phyloP scores from a whole-genome alignment of 92 coral and sea anemone species.

The Phenganax stokvisi region DNA sequence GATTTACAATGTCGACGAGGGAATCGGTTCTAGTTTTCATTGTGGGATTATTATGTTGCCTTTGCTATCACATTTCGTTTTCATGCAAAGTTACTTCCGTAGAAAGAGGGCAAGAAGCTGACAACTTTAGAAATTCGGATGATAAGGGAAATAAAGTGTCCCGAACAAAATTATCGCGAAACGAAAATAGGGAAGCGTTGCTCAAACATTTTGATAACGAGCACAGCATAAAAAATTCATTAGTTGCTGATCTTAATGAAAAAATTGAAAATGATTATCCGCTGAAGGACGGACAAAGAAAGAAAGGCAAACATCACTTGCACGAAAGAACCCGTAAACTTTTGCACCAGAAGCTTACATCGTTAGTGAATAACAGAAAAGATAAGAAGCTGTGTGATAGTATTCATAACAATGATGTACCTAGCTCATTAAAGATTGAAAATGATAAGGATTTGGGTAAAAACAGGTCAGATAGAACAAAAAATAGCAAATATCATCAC shows the following conservation, averaged over 20 bases:
- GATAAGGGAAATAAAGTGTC: not conserved
- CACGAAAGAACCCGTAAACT: too few relatives aligned
- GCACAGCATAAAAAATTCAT: not conserved
- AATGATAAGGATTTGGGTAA: too few relatives aligned
- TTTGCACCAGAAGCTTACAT: not conserved
- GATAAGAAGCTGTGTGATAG: not conserved
- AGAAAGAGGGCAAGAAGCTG: not conserved
- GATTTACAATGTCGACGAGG: slow-evolving; percentile 21
- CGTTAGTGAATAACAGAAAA: not conserved
- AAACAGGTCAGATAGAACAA: not conserved
- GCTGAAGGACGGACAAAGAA: not conserved
- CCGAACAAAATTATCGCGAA: not conserved
- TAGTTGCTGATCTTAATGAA: not conserved
- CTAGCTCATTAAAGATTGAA: not conserved
- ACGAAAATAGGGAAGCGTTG: not conserved
- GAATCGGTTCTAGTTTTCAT: not conserved
- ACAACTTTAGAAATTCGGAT: not conserved
- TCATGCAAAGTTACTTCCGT: not conserved
- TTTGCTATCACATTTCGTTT: not conserved
- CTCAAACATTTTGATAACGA: not conserved
- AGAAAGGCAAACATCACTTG: not conserved
- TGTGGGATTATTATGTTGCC: not conserved
- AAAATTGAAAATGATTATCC: not conserved
- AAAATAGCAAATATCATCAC: not conserved
- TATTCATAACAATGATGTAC: not conserved